Base-by-base conservation (phyloP, 2,797 vertebrate species). In the Enteromius radiatus region DNA sequence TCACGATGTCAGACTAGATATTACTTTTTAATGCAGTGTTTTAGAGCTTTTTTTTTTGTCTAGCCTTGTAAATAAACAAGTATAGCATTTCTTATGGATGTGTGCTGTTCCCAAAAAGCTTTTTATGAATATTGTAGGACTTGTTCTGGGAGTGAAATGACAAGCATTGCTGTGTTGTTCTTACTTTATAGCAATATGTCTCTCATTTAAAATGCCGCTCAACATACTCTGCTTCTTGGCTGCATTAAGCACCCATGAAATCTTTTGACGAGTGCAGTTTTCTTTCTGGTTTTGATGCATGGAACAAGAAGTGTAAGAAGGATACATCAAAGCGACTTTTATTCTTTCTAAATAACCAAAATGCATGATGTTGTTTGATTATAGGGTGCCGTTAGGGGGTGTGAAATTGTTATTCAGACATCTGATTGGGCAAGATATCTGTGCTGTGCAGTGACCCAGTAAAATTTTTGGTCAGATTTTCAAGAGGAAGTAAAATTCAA, bases 11-110 rank as follows among this genome's bases (percentile, higher is more conserved):
- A 59, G 11, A 68, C 45, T n/a, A 54, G 38, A 73, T 47, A 47
- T 85, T 75, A 78, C 47, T 82, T 82, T 82, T 85, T 82, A 75
- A 78, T 68, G 80, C n/a, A n/a, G 9, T 28, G 28, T 82, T 78
- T 81, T 78, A 74, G 61, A 78, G 61, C 21, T 71, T 85, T 82
- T 69, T 85, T 36, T 31, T 52, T 74, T 65, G 45, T 41, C 64
- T 67, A 68, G 64, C 38, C 74, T 69, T 83, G 52, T 45, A 80
- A 83, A 83, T 69, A 80, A 80, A 76, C 71, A 63, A 78, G 80
- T 75, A 41, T 38, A 11, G 76, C 31, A 36, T 31, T 54, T 23
- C 71, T 76, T 33, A 59, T 41, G 26, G 7, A 67, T 73, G 47
- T 79, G n/a, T 38, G 69, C 21, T 33, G 38, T 41, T 77, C 41